These are phyloP conservation scores for Parnassius mnemosyne DNA, from an alignment of 2,888 invertebrate species.

Conservation along the genomic window DNA sequence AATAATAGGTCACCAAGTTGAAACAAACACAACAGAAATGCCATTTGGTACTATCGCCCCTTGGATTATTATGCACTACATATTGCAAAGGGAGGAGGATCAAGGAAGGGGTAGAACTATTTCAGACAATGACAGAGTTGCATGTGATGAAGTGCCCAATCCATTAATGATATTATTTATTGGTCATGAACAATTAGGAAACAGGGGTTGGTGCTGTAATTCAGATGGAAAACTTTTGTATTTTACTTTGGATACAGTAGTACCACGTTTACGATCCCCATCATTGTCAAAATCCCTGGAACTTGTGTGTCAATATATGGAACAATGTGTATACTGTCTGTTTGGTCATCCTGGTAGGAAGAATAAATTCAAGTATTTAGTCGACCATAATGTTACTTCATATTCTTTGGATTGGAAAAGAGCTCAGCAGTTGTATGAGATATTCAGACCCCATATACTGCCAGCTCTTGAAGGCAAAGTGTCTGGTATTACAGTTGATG, in stretches of 20 bases:
- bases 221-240: constrained; percentile 88
- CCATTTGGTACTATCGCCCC: constrained; percentile 87
- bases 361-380: constrained; percentile 79
- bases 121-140: constrained; percentile 60
- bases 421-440: constrained; percentile 88
- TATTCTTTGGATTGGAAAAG: constrained; percentile 86
- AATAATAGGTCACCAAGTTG: constrained; percentile 89
- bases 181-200: constrained; percentile 91
- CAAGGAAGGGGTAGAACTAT: constrained; percentile 79
- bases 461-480: constrained; percentile 90
- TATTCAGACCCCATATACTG: constrained; percentile 88
- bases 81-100: constrained; percentile 87
- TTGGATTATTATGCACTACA: constrained; percentile 91
- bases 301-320: constrained; percentile 88
- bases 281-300: constrained; percentile 82
- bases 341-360: constrained; percentile 90
- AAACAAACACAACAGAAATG: constrained; percentile 83
- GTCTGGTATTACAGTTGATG: constrained; percentile 90
- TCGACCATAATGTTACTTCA: constrained; percentile 88
- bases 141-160: constrained; percentile 83
- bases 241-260: constrained; percentile 87
- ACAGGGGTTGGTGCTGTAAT: constrained; percentile 87
- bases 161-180: constrained; percentile 89
- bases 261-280: constrained; percentile 85
- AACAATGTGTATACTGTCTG: constrained; percentile 91